Base-by-base conservation (phyloP, 2,797 vertebrate species). In the Chaetophractus vellerosus region DNA sequence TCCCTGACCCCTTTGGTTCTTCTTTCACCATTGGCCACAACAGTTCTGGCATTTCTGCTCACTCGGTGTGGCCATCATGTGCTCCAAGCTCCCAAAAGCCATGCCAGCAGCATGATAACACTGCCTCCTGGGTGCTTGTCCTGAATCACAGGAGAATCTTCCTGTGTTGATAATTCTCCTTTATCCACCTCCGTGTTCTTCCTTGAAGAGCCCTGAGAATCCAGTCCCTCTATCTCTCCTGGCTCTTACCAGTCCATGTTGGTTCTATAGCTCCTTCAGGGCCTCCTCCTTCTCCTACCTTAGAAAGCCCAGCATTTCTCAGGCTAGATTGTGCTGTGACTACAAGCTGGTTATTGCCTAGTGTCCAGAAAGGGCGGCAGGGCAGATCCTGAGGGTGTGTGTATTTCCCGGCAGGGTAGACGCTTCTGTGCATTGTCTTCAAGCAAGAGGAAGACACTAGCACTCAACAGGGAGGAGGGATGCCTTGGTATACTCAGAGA, bases 11-110 rank as follows among this genome's bases (percentile, higher is more conserved):
- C 83, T 82, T 74, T 45, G 15, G 6, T 0, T 66, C 14, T 16
- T 38, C 28, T 23, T 36, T 14, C 21, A 23, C 1, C 6, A 6
- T 72, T 57, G 24, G 0, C 8, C n/a, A 5, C n/a, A 28, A 19
- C 2, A 14, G 23, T 48, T 91, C 66, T 38, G 36, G 23, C 9
- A 23, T 74, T 59, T 52, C 36, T 38, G 0, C 19, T 87, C 45
- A 31, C 8, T n/a, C 7, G 0, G 28, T 33, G 5, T 57, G 76
- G 59, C n/a, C 0, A 8, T 71, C 0, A 0, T 55, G 55, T 68
- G 21, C 23, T 68, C 11, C 2, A 7, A 9, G 18, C 23, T 33
- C 57, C 59, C 7, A 26, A 36, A 23, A 81, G 23, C 74, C n/a
- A 36, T 26, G 5, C 18, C 28, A 48, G 21, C 63, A 61, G 45